These are phyloP conservation scores for Henicopernis longicauda DNA, from an alignment of 2,113 vertebrate species.

Conservation along the genomic window DNA sequence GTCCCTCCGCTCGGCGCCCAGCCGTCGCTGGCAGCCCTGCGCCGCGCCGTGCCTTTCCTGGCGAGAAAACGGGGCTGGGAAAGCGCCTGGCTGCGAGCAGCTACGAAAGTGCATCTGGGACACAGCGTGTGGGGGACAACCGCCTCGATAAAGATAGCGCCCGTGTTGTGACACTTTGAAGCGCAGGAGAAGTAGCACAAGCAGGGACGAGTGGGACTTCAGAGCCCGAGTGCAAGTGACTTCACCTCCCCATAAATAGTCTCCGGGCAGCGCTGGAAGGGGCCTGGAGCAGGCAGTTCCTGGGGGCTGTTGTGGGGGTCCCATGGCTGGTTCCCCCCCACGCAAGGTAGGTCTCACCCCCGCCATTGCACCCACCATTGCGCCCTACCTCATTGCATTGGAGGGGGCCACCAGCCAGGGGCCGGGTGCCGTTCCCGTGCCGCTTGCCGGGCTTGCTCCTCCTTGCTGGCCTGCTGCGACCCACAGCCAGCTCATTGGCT, in stretches of 20 bases:
- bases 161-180: background rate
- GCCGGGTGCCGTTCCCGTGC: no score
- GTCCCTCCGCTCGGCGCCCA: background rate
- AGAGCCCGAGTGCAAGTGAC: background rate
- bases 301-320: background rate
- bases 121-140: background rate
- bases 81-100: background rate
- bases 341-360: background rate
- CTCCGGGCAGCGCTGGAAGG: background rate
- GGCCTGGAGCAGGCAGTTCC: background rate
- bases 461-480: no score
- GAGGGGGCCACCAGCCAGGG: background rate
- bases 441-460: no score
- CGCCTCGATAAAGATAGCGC: background rate
- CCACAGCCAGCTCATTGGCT: no score
- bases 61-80: background rate
- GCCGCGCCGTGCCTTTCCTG: background rate
- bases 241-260: background rate
- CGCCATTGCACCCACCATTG: background rate
- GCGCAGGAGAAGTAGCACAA: background rate
- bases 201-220: background rate
- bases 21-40: background rate
- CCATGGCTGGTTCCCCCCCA: rapidly evolving
- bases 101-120: background rate
- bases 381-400: background rate